Percentiles rank a stretch among this genome's conserved stretches.
These are phyloP conservation scores for Artemia franciscana DNA, from an alignment of 1,140 invertebrate genomes.

Conservation along the genomic window DNA sequence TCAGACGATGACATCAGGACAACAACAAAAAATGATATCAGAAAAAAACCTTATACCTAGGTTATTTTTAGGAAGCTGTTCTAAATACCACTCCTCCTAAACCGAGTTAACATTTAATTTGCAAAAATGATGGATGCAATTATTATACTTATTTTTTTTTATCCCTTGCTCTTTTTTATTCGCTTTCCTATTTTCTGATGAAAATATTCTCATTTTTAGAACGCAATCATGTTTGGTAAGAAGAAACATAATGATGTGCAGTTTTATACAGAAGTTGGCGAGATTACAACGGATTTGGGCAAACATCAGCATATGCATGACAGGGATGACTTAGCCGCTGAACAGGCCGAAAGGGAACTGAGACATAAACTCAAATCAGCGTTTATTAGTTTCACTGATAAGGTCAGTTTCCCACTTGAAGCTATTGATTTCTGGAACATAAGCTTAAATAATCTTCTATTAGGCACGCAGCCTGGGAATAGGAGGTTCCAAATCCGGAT, in stretches of 20 bases:
- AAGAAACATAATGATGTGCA: conserved; percentile 98
- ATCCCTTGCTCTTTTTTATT: background rate
- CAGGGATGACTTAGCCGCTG: conserved; percentile 89
- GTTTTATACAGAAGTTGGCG: conserved; percentile 98
- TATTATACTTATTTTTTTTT: too few relatives aligned
- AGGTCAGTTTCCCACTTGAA: conserved; percentile 23
- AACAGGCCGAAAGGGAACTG: conserved; percentile 91
- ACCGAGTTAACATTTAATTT: too few relatives aligned
- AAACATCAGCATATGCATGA: conserved; percentile 99
- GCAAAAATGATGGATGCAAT: too few relatives aligned
- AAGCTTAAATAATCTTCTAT: background rate
- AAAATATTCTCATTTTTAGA: conserved; percentile 25
- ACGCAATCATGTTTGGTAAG: conserved; percentile 97
- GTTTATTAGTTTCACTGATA: conserved; percentile 95
- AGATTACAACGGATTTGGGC: conserved; percentile 95
- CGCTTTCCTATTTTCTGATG: background rate
- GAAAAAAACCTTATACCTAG: too few relatives aligned
- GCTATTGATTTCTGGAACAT: too few relatives aligned
- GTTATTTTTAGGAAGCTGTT: too few relatives aligned
- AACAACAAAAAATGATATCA: too few relatives aligned
- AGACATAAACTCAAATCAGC: conserved; percentile 88
- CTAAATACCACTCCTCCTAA: too few relatives aligned
- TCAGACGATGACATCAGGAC: too few relatives aligned
- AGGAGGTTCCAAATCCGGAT: background rate
- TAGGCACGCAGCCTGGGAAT: background rate